phyloP scores from a whole-genome alignment of 2,113 vertebrate genomes.

The Cebus imitator region DNA sequence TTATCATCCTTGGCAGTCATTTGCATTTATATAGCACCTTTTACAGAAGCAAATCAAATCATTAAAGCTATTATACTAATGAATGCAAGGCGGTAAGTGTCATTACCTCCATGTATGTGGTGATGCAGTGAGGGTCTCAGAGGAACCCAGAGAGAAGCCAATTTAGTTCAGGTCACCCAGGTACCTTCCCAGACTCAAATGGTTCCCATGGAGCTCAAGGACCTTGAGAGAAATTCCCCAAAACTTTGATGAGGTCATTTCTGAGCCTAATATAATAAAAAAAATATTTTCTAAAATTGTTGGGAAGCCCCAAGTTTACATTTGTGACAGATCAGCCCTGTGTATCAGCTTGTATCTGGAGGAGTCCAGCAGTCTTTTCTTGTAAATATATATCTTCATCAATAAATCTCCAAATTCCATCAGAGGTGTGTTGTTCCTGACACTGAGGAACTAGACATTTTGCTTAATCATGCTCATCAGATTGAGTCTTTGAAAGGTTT shows the following conservation, averaged over 20 bases:
- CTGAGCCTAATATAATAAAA: background rate
- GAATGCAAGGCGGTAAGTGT: background rate
- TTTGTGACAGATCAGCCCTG: background rate
- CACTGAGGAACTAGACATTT: background rate
- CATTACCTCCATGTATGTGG: constrained; percentile 37
- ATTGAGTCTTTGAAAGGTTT: background rate
- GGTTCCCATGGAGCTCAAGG: background rate
- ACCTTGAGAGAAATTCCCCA: background rate
- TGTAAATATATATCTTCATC: background rate
- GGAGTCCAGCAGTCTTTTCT: background rate
- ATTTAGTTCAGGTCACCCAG: background rate
- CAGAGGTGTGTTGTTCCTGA: background rate
- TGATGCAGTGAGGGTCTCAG: constrained; percentile 14
- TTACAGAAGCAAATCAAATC: constrained; percentile 65
- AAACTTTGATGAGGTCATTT: background rate
- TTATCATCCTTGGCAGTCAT: constrained; percentile 56
- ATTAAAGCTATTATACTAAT: constrained; percentile 67
- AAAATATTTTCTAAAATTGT: background rate
- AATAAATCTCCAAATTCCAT: background rate
- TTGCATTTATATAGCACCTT: constrained; percentile 68
- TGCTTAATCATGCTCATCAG: background rate
- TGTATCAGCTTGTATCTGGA: background rate
- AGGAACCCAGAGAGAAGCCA: constrained; percentile 6
- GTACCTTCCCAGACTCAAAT: background rate
- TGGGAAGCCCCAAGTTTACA: background rate